Evolutionary conservation across 2,888 invertebrate genomes (phyloP).

Genomic region (Anthophora plumipes): DNA sequence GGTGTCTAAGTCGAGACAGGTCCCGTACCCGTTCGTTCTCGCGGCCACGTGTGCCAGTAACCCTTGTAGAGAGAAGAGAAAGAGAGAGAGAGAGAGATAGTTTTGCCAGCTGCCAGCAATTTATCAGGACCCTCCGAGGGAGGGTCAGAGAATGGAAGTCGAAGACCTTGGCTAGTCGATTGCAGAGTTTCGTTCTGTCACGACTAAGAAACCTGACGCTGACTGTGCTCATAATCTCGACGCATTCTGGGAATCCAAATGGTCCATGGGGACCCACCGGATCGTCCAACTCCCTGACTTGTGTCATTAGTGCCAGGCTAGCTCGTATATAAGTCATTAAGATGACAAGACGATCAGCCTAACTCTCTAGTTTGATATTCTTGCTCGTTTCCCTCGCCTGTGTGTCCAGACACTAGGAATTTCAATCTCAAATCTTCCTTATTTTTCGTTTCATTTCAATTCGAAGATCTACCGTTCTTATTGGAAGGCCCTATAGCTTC

Average conservation of each 20-base stretch:
- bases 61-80: slow-evolving; percentile 67
- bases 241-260: slow-evolving; percentile 49
- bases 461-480: too few relatives aligned
- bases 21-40: slow-evolving; percentile 39
- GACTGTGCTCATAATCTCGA: slow-evolving; percentile 34
- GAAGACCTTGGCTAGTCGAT: slow-evolving; percentile 58
- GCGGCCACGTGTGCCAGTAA: slow-evolving; percentile 67
- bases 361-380: not conserved
- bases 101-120: slow-evolving; percentile 75
- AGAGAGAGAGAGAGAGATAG: too few relatives aligned
- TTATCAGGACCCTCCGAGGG: slow-evolving; percentile 64
- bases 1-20: slow-evolving; percentile 15
- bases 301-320: slow-evolving; percentile 57
- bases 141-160: slow-evolving; percentile 41
- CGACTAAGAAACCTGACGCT: slow-evolving; percentile 50
- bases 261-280: slow-evolving; percentile 59
- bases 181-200: slow-evolving; percentile 50
- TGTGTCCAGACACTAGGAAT: not conserved
- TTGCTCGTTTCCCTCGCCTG: not conserved
- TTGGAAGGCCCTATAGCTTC: too few relatives aligned
- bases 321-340: slow-evolving; percentile 49
- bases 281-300: slow-evolving; percentile 46
- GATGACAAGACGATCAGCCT: slow-evolving; percentile 42
- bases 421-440: too few relatives aligned
- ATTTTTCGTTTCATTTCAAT: too few relatives aligned